phyloP scores from a whole-genome alignment of 2,113 vertebrate species.

The Bettongia penicillata region DNA sequence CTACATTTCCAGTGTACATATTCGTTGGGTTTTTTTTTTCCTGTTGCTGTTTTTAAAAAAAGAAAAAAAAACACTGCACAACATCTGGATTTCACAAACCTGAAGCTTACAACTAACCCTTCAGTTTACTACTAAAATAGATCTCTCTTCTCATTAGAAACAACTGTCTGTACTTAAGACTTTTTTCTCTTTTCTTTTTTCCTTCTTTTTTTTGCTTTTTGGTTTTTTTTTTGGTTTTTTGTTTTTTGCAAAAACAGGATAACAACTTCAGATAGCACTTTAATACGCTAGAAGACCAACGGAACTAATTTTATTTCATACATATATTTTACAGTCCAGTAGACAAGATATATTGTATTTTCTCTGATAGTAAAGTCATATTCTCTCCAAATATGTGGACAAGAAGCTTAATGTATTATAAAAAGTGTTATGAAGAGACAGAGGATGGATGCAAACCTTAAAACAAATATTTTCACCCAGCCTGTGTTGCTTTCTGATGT shows the following conservation, averaged over 20 bases:
- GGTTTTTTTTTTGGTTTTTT: constrained; percentile 85
- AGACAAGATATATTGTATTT: constrained; percentile 88
- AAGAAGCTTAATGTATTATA: constrained; percentile 81
- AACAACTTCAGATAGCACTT: constrained; percentile 96
- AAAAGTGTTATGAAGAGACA: constrained; percentile 84
- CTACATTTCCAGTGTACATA: constrained; percentile 97
- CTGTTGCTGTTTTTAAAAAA: constrained; percentile 82
- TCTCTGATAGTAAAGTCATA: constrained; percentile 89
- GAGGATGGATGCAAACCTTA: constrained; percentile 77
- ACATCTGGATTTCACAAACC: constrained; percentile 97
- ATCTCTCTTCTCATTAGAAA: constrained; percentile 99
- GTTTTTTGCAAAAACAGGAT: constrained; percentile 89
- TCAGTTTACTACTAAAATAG: constrained; percentile 99
- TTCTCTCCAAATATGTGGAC: constrained; percentile 91
- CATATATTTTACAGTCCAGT: constrained; percentile 94
- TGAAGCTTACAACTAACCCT: constrained; percentile 99
- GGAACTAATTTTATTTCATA: constrained; percentile 93
- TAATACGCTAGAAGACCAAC: constrained; percentile 96
- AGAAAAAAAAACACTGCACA: constrained; percentile 90
- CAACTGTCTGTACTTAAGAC: constrained; percentile 89
- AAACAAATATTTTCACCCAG: constrained; percentile 49
- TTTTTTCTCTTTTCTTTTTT: neutral
- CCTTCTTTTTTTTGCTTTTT: constrained; percentile 86
- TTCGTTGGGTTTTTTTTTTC: constrained; percentile 78
- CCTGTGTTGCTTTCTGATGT: constrained; percentile 2